Conservation (phyloP, 2,113 vertebrate species). For the Chroicocephalus ridibundus region DNA sequence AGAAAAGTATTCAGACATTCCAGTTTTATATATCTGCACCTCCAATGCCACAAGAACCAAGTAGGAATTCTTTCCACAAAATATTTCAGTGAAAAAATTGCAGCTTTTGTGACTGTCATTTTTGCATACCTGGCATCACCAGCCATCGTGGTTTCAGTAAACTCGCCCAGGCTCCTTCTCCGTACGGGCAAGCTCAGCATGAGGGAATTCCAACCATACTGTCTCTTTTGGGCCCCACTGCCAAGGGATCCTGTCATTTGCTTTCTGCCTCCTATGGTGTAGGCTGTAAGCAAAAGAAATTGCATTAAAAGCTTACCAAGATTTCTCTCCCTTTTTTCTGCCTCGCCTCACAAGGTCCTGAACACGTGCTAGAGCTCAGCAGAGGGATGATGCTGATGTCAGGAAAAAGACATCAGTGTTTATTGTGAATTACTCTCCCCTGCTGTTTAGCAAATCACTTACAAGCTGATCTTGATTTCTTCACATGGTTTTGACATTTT, state of each 20-base stretch:
- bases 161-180: not conserved
- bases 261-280: not conserved
- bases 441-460: not conserved
- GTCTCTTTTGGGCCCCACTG: not conserved
- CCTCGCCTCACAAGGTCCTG: not conserved
- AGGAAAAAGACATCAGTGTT: not conserved
- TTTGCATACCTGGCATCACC: not conserved
- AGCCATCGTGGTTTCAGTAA: not conserved
- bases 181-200: not conserved
- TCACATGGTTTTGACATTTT: not conserved
- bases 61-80: not conserved
- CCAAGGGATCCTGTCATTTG: not conserved
- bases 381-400: not conserved
- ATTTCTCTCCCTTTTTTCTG: not conserved
- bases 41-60: not conserved
- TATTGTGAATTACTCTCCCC: not conserved
- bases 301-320: not conserved
- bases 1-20: not conserved
- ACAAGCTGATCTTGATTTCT: not conserved
- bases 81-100: not conserved
- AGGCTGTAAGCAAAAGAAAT: not conserved
- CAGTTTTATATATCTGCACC: not conserved
- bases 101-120: not conserved
- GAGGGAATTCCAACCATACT: not conserved
- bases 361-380: not conserved